phyloP scores from a whole-genome alignment of 2,888 invertebrate species.

The Invenusta paracnida region DNA sequence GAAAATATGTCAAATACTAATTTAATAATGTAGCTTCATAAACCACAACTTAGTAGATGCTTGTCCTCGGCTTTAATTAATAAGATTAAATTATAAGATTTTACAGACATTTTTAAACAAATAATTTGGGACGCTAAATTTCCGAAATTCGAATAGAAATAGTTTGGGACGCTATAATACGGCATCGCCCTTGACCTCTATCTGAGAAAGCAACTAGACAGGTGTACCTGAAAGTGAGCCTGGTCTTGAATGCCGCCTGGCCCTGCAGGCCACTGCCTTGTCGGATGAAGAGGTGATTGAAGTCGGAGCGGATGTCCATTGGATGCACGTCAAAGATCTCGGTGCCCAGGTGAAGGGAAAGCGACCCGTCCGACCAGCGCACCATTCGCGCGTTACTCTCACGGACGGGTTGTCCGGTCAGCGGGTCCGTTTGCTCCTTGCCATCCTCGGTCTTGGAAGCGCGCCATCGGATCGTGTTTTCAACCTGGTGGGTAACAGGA shows the following conservation, averaged over 20 bases:
- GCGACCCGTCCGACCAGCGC: slow-evolving; percentile 94
- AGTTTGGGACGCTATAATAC: neutral
- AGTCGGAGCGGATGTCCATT: slow-evolving; percentile 79
- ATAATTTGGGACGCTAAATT: too few species aligned
- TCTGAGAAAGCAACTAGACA: too few species aligned
- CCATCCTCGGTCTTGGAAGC: slow-evolving; percentile 68
- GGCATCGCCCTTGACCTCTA: too few species aligned
- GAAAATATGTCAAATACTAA: too few species aligned
- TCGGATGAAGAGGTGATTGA: slow-evolving; percentile 92
- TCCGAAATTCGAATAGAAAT: neutral
- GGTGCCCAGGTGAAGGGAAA: slow-evolving; percentile 89
- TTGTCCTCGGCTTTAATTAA: too few species aligned
- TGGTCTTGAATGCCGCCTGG: slow-evolving; percentile 91
- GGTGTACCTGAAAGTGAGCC: slow-evolving; percentile 75
- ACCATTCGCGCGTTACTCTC: slow-evolving; percentile 93
- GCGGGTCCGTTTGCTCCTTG: slow-evolving; percentile 53
- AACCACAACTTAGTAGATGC: too few species aligned
- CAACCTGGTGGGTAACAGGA: neutral
- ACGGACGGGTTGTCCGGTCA: slow-evolving; percentile 72
- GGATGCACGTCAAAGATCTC: slow-evolving; percentile 97
- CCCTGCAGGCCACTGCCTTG: slow-evolving; percentile 96
- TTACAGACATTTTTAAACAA: too few species aligned
- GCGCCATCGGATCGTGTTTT: slow-evolving; percentile 70
- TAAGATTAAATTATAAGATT: too few species aligned
- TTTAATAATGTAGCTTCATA: too few species aligned